A percentile compares a stretch with the other conserved stretches of the same genome.
Evolutionary conservation across 2,797 vertebrate species (phyloP).

Genomic region (Sebastes baramenuke): DNA sequence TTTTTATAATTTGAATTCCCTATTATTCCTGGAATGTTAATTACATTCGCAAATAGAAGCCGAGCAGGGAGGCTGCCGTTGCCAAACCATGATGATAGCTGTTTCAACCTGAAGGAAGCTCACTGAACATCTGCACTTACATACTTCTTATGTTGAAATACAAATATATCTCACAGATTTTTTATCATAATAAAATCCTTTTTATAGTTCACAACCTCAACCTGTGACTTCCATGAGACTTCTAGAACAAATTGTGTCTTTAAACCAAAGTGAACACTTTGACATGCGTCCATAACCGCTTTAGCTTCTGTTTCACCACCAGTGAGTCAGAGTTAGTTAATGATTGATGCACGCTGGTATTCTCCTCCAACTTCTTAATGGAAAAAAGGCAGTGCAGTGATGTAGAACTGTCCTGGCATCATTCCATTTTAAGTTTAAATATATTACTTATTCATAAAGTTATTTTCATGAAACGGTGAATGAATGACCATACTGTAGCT

Average conservation of each 20-base stretch:
- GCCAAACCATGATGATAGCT: not conserved
- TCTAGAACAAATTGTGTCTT: not conserved
- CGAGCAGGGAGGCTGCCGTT: not conserved
- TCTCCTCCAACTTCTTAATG: not conserved
- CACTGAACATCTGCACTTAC: not conserved
- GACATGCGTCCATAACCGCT: not conserved
- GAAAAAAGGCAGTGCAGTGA: not conserved
- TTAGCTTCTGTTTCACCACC: not conserved
- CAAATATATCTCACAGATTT: not conserved
- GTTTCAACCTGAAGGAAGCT: not conserved
- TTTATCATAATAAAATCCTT: not conserved
- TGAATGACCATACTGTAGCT: not conserved
- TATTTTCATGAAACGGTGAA: not conserved
- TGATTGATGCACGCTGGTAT: slow-evolving; percentile 2
- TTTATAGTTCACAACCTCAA: not conserved
- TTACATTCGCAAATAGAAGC: slow-evolving; percentile 43
- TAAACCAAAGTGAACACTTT: not conserved
- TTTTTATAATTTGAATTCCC: slow-evolving; percentile 40
- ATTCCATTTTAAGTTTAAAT: not conserved
- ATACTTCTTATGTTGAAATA: not conserved
- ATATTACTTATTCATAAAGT: not conserved
- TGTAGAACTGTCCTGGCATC: not conserved
- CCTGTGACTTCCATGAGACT: not conserved
- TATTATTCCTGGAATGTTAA: slow-evolving; percentile 52
- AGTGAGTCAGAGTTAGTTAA: slow-evolving; percentile 22